Conservation (phyloP, 64 coral and sea anemone genomes). For the Montipora sp. region DNA sequence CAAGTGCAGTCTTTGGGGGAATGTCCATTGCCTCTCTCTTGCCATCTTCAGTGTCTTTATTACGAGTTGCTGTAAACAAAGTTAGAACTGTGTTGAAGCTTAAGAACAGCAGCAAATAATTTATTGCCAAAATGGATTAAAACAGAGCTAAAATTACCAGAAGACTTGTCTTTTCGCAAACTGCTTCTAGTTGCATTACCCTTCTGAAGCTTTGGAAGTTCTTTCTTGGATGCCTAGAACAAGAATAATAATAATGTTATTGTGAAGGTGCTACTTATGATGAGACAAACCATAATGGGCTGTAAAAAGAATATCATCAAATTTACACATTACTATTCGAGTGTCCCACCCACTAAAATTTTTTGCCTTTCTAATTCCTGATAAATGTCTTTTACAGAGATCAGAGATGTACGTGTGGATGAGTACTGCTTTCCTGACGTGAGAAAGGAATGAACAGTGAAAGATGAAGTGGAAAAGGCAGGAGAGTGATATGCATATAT, state of each 20-base stretch:
- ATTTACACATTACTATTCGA: too few species aligned
- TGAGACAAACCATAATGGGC: background rate
- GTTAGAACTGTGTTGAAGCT: background rate
- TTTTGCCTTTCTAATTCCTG: too few species aligned
- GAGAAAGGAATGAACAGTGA: too few species aligned
- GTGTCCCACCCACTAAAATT: too few species aligned
- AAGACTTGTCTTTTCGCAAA: slow-evolving; percentile 45
- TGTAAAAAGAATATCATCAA: too few species aligned
- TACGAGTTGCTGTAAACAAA: background rate
- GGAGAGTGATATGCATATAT: too few species aligned
- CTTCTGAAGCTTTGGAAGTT: slow-evolving; percentile 62
- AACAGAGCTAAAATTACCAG: background rate
- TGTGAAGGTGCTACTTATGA: background rate
- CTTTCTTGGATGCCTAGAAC: slow-evolving; percentile 40
- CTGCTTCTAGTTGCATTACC: slow-evolving; percentile 30
- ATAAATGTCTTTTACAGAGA: too few species aligned
- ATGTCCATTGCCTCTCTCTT: background rate
- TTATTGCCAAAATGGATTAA: background rate
- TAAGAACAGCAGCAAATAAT: background rate
- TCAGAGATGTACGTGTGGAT: too few species aligned
- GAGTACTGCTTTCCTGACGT: too few species aligned
- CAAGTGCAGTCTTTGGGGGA: background rate
- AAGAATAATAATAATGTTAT: background rate
- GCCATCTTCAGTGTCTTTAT: slow-evolving; percentile 10
- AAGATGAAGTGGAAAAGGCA: too few species aligned